Conservation (phyloP, 1,140 invertebrate species). For the Augochlora pura region DNA sequence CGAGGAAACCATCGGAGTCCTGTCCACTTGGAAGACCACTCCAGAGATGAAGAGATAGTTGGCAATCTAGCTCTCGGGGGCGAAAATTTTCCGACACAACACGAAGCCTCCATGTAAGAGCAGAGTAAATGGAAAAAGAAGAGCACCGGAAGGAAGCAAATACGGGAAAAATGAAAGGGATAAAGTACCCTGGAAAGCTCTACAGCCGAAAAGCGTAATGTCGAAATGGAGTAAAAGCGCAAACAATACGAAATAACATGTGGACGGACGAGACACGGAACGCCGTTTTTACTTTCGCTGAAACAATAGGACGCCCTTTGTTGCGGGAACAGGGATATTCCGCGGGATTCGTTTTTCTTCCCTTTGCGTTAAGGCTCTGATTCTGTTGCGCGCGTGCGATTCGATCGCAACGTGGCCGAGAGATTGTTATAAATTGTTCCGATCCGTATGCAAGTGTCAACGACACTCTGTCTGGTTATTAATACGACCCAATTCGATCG, state of each 20-base stretch:
- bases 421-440: not conserved
- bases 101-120: not conserved
- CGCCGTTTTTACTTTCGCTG: no score
- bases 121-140: not conserved
- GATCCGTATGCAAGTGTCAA: not conserved
- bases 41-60: constrained; percentile 24
- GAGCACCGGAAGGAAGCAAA: not conserved
- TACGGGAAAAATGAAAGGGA: not conserved
- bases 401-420: not conserved
- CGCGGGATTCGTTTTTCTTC: not conserved
- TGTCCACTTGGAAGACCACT: constrained; percentile 21
- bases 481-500: constrained; percentile 3
- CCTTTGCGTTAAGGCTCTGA: not conserved
- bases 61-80: constrained; percentile 14
- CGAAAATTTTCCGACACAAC: constrained; percentile 12
- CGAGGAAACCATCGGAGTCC: constrained; percentile 7
- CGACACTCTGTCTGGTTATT: not conserved
- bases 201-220: not conserved
- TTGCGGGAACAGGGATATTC: no score
- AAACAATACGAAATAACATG: not conserved
- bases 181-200: not conserved
- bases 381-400: not conserved
- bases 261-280: no score
- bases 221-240: not conserved
- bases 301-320: no score